A percentile compares a stretch with the other conserved stretches of the same genome.
Evolutionary conservation across 53 echinoderm and acorn worm species (phyloP).

Genomic region (Temnopleurus reevesii): DNA sequence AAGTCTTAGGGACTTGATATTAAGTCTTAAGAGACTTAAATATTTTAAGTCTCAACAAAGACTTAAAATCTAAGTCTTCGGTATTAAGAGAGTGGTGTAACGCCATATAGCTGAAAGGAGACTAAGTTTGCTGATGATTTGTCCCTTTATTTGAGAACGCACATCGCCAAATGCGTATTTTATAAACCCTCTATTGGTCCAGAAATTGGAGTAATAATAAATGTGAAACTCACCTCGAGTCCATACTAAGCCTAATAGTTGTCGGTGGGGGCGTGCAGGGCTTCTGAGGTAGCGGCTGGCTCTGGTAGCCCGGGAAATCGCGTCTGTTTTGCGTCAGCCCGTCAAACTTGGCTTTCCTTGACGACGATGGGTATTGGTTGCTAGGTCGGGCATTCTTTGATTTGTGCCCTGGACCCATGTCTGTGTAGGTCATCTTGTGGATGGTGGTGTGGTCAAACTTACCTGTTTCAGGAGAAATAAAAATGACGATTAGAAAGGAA

Average conservation of each 20-base stretch:
- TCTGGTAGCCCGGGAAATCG: conserved; percentile 76
- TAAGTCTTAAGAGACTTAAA: too few species aligned
- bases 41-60: too few species aligned
- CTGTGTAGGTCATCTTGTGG: conserved; percentile 76
- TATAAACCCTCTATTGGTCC: too few species aligned
- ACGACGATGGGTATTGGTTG: conserved; percentile 46
- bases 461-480: conserved; percentile 63
- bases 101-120: too few species aligned
- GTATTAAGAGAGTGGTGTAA: too few species aligned
- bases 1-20: too few species aligned
- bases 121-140: too few species aligned
- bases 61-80: too few species aligned
- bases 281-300: conserved; percentile 78
- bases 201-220: too few species aligned
- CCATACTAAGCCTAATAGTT: conserved; percentile 90
- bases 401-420: conserved; percentile 88
- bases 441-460: conserved; percentile 83
- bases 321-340: conserved; percentile 76
- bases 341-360: conserved; percentile 66
- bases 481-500: too few species aligned
- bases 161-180: too few species aligned
- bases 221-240: conserved; percentile 88
- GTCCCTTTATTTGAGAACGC: too few species aligned
- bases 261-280: conserved; percentile 72
- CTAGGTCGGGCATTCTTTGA: conserved; percentile 49